Conservation (phyloP, 2,113 vertebrate species). For the Pampusana beccarii region DNA sequence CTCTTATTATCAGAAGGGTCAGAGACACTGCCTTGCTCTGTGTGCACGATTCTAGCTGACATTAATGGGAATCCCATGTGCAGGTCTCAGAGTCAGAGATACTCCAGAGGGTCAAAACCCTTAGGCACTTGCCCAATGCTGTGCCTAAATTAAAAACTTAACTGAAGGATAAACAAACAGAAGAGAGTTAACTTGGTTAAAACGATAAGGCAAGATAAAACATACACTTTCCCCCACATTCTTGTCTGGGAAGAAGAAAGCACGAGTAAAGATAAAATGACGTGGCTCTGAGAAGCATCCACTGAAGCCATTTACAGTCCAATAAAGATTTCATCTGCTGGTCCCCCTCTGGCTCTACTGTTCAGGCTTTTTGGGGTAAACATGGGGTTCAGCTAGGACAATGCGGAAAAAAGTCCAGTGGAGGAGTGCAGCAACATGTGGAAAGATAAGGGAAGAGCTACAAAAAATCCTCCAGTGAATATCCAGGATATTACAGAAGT, state of each 20-base stretch:
- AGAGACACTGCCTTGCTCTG: neutral
- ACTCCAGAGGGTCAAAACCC: neutral
- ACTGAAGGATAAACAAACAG: neutral
- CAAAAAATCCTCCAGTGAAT: neutral
- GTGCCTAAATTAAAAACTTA: neutral
- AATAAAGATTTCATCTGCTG: neutral
- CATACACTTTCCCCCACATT: neutral
- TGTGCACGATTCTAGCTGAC: neutral
- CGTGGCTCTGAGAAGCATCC: neutral
- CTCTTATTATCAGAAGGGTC: neutral
- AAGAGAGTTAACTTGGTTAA: neutral
- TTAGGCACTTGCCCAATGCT: neutral
- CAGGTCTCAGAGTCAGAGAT: neutral
- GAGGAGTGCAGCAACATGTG: neutral
- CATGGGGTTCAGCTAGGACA: neutral
- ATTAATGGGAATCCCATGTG: neutral
- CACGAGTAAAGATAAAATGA: neutral
- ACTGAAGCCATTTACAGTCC: neutral
- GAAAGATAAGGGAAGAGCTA: neutral
- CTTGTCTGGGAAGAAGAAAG: neutral
- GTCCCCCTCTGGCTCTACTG: neutral
- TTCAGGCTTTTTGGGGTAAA: neutral
- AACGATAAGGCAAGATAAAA: neutral
- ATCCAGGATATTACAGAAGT: neutral
- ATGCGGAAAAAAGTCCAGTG: neutral